Base-by-base conservation (phyloP, 2,113 vertebrate genomes). In the Rallus limicola region DNA sequence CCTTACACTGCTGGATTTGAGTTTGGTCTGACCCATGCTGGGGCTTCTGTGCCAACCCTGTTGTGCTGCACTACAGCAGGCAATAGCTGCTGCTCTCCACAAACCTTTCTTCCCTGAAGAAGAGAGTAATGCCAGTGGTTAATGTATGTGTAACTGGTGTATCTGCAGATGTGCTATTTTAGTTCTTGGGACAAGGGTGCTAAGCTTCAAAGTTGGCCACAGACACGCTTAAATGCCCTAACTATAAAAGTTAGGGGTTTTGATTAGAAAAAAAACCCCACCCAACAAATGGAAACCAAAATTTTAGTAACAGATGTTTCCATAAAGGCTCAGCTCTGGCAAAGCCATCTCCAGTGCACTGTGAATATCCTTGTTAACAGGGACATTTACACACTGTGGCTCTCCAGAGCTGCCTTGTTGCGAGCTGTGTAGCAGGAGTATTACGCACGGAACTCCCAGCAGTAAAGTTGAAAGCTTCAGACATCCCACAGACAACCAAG, bases 381-480 rank as follows among this genome's bases (percentile, higher is more conserved):
- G 62, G 74, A 80, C 59, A 77, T 88, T 90, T 94, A 87, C 89
- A 89, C 28, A 67, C 24, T 85, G 84, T 68, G 59, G 80, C 16
- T 95, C 82, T 92, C 85, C n/a, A 52, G 65, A 94, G 86, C 44
- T 91, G 68, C 40, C 36, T 94, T 60, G 48, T 24, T 76, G 91
- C 91, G 77, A 76, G 86, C 76, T 72, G 1, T 36, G 68, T 21
- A 84, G 82, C 55, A 44, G 18, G 26, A 71, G 11, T 20, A 91
- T 88, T 93, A 53, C 3, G 25, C 52, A 68, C 62, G 86, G 76
- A 96, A 90, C 58, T 96, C 82, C 91, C 92, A 92, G 74, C 70
- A 95, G 93, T 97, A 88, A 96, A 95, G 81, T 6, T 94, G 89
- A 97, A 96, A 86, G 38, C 85, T 79, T 87, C 56, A 97, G 81